Conservation (phyloP, 2,113 vertebrate genomes). For the Chaetodon trifascialis region DNA sequence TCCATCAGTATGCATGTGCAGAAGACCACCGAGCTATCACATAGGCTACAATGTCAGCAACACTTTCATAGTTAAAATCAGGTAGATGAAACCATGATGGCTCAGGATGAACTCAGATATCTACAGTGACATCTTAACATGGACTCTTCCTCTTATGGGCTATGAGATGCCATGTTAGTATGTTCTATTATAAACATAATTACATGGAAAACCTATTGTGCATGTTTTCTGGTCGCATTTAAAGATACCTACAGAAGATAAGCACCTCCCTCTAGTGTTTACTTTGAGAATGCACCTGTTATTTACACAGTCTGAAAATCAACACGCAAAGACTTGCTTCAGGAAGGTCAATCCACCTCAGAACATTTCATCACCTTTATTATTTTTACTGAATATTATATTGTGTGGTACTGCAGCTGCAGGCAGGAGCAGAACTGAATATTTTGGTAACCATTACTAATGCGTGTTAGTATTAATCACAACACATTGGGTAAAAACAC, state of each 20-base stretch:
- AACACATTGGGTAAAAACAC: slow-evolving; percentile 79
- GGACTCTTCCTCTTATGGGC: neutral
- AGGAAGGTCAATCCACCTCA: neutral
- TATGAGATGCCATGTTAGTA: slow-evolving; percentile 25
- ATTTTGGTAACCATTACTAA: rapidly evolving
- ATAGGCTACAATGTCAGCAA: neutral
- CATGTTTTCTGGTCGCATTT: neutral
- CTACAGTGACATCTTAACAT: neutral
- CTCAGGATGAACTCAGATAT: too few relatives aligned
- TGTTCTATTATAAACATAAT: slow-evolving; percentile 34
- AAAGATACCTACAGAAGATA: neutral
- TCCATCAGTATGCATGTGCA: neutral
- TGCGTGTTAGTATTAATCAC: slow-evolving; percentile 15
- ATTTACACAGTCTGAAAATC: neutral
- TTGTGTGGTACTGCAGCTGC: neutral
- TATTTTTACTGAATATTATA: neutral
- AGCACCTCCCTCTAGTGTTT: slow-evolving; percentile 54
- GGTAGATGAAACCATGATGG: too few relatives aligned
- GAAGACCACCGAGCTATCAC: neutral
- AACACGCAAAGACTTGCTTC: slow-evolving; percentile 25
- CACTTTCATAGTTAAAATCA: neutral
- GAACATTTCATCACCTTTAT: slow-evolving; percentile 2
- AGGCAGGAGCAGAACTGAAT: neutral
- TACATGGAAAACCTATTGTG: slow-evolving; percentile 5
- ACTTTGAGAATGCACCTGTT: neutral